Base-by-base conservation (phyloP, 92 coral and sea anemone species). In the Palythoa caribaeorum region DNA sequence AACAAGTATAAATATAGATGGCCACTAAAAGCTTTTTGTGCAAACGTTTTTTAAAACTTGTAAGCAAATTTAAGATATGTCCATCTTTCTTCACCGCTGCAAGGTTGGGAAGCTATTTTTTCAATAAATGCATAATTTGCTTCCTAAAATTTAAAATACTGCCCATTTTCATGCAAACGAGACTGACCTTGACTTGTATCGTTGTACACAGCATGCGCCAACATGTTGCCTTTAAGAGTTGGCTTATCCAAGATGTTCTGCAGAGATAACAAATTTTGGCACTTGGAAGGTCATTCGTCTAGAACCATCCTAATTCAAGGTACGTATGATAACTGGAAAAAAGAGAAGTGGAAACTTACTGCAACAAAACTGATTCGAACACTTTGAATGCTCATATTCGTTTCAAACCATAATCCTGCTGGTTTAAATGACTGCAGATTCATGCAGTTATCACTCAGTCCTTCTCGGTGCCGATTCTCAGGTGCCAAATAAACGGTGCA, bases 201-300 rank as follows among this genome's bases (percentile, higher is more conserved):
- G 36, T 70, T 36, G 70, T 17, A 81, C 81, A 9, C 74, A 96
- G 99, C 96, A 40, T 93, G 94, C 76, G 84, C 92, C 60, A 95
- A 75, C 60, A 94, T 97, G 96, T 72, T 97, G 69, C 99, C 99
- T 37, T 90, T 97, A 16, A 92, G 98, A 13, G 89, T 89, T 40
- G 99, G 98, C 9, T 90, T 97, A 69, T 92, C 89, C 8, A 92
- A 97, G 71, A 85, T 89, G 17, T 95, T 93, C 83, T 97, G 99
- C 73, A 68, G 94, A 6, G 89, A 92, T 8, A 85, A 89, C 21
- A 28, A 63, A 79, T 91, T 66, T 50, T 96, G 99, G 99, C 40
- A 81, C 14, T 86, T 90, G 11, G 48, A 39, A 4, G 98, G 98
- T 5, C 90, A 92, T 55, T 79, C 94, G 38, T 94, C 99, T 0